Evolutionary conservation across 2,113 vertebrate genomes (phyloP).

Genomic region (Apus apus): DNA sequence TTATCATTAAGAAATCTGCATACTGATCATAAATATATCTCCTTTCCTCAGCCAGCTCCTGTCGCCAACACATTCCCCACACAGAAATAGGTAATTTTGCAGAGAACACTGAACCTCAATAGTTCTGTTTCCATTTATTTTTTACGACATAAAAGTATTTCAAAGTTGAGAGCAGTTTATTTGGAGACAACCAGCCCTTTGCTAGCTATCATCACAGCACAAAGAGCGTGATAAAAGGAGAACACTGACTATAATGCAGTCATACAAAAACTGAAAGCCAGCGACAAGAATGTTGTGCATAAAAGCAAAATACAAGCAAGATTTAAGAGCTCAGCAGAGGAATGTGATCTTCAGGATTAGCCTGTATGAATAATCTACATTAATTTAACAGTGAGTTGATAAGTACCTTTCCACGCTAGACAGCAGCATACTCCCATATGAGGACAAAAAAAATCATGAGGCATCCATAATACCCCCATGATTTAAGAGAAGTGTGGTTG

Average conservation of each 20-base stretch:
- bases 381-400: not conserved
- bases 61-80: not conserved
- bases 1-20: not conserved
- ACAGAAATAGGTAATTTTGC: not conserved
- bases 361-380: not conserved
- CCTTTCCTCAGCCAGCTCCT: not conserved
- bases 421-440: not conserved
- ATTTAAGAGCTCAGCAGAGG: not conserved
- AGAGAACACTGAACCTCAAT: not conserved
- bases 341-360: not conserved
- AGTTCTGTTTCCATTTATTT: not conserved
- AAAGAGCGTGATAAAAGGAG: not conserved
- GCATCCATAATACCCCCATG: not conserved
- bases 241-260: not conserved
- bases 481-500: not conserved
- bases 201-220: not conserved
- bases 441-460: not conserved
- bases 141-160: fast-evolving
- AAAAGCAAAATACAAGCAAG: not conserved
- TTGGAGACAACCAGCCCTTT: not conserved
- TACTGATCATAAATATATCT: not conserved
- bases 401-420: not conserved
- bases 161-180: not conserved
- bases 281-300: not conserved
- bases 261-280: not conserved